Evolutionary conservation across 1,140 invertebrate species (phyloP).

Genomic region (Bradysia coprophila): DNA sequence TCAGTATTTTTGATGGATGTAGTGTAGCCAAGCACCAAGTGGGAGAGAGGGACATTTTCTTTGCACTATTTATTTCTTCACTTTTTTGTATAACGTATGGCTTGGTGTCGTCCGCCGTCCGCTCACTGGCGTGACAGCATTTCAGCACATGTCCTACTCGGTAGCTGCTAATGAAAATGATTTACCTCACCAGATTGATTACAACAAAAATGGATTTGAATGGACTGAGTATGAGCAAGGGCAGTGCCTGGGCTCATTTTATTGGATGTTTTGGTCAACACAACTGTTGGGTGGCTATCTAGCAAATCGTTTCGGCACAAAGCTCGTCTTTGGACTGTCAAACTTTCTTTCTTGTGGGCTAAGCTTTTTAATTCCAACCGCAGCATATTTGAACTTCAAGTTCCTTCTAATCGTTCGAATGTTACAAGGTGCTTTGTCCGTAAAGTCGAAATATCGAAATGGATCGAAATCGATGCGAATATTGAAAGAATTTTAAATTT

Average conservation of each 20-base stretch:
- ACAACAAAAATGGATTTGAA: conserved; percentile 9
- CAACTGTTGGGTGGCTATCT: conserved; percentile 58
- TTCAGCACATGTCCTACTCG: conserved; percentile 13
- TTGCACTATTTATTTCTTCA: no score
- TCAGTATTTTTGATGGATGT: background rate
- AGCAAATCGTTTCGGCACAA: conserved; percentile 50
- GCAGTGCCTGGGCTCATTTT: conserved; percentile 49
- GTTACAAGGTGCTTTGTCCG: conserved; percentile 53
- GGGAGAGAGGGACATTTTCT: no score
- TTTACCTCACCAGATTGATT: background rate
- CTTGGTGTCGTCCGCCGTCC: no score
- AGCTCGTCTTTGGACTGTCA: conserved; percentile 44
- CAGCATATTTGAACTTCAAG: conserved; percentile 35
- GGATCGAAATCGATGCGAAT: background rate
- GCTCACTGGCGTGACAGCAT: conserved; percentile 6
- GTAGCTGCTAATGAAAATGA: conserved; percentile 15
- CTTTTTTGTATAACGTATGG: no score
- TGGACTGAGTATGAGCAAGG: conserved; percentile 53
- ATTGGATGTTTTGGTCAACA: conserved; percentile 50
- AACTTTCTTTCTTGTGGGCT: conserved; percentile 48
- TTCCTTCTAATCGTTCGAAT: conserved; percentile 41
- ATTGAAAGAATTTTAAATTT: conserved; percentile 6
- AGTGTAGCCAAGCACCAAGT: background rate
- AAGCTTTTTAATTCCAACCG: conserved; percentile 46
- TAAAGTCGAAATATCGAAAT: conserved; percentile 23